Evolutionary conservation across 2,888 invertebrate species (phyloP).

Genomic region (Amiota communis): DNA sequence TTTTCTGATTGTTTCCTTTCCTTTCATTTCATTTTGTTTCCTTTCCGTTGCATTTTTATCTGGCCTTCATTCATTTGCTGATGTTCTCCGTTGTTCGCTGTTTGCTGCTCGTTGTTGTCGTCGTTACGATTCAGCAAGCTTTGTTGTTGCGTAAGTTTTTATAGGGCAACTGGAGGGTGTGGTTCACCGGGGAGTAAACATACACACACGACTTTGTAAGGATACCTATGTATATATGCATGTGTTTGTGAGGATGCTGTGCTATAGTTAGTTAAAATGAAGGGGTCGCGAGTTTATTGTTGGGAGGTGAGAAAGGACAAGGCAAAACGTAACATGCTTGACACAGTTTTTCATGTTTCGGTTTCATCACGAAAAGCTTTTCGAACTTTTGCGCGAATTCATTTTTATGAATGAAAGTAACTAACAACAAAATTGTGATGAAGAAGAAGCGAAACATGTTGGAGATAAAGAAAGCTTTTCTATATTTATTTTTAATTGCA

Average conservation of each 20-base stretch:
- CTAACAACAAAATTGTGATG: constrained; percentile 21
- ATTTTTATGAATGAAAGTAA: constrained; percentile 60
- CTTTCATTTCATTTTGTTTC: neutral
- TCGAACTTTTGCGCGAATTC: constrained; percentile 39
- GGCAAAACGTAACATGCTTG: constrained; percentile 43
- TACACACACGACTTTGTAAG: constrained; percentile 19
- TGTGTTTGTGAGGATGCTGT: constrained; percentile 2
- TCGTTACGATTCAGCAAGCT: constrained; percentile 22
- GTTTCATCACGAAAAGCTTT: constrained; percentile 15
- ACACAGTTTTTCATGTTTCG: constrained; percentile 49
- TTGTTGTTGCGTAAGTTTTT: constrained; percentile 66
- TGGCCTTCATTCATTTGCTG: neutral
- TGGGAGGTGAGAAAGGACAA: neutral
- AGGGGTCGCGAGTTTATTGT: constrained; percentile 4
- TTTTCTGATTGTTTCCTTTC: neutral
- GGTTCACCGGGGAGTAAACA: constrained; percentile 58
- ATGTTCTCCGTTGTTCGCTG: constrained; percentile 20
- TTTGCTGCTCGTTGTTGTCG: constrained; percentile 26
- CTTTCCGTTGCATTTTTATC: neutral
- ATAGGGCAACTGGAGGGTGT: constrained; percentile 70
- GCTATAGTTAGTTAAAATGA: neutral
- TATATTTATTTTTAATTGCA: neutral
- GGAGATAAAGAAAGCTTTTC: neutral
- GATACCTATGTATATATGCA: neutral
- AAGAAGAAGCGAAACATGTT: neutral